These are phyloP conservation scores for Bungarus multicinctus DNA, from an alignment of 2,113 vertebrate genomes.

Conservation along the genomic window DNA sequence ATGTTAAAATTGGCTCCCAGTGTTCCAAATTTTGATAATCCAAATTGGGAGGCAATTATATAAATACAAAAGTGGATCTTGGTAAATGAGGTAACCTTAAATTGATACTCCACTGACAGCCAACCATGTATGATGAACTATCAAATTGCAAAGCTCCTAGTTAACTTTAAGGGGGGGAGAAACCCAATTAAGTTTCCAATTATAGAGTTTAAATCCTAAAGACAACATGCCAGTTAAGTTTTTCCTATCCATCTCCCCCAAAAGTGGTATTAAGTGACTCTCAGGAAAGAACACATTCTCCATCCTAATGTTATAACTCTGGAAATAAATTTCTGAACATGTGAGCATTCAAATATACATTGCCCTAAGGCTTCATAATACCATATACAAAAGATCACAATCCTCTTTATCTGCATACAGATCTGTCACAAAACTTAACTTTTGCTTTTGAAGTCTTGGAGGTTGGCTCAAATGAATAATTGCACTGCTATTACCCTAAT, in stretches of 20 bases:
- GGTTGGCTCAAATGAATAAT: slow-evolving; percentile 27
- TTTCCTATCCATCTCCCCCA: slow-evolving; percentile 43
- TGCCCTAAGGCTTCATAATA: slow-evolving; percentile 24
- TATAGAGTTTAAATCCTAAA: slow-evolving; percentile 40
- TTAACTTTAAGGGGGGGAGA: slow-evolving; percentile 23
- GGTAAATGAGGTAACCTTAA: slow-evolving; percentile 34
- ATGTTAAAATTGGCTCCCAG: not conserved
- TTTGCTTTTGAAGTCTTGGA: slow-evolving; percentile 27
- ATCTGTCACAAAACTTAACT: slow-evolving; percentile 11
- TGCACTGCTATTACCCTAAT: slow-evolving; percentile 29
- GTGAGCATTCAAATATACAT: not conserved
- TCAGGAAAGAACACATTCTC: slow-evolving; percentile 52
- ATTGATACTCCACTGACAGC: not conserved
- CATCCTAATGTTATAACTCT: slow-evolving; percentile 20
- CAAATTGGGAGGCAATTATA: not conserved
- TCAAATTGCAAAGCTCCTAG: slow-evolving; percentile 50
- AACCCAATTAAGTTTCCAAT: slow-evolving; percentile 48
- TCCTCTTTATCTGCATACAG: slow-evolving; percentile 13
- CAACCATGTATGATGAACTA: not conserved
- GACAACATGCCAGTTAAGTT: slow-evolving; percentile 57
- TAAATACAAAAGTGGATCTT: slow-evolving; percentile 11
- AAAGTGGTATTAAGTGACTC: slow-evolving; percentile 51
- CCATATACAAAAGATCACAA: not conserved
- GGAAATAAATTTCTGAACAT: slow-evolving; percentile 53
- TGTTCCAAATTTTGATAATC: not conserved